phyloP scores from a whole-genome alignment of 2,888 invertebrate genomes.

The Spatulosminthurus flaviceps region DNA sequence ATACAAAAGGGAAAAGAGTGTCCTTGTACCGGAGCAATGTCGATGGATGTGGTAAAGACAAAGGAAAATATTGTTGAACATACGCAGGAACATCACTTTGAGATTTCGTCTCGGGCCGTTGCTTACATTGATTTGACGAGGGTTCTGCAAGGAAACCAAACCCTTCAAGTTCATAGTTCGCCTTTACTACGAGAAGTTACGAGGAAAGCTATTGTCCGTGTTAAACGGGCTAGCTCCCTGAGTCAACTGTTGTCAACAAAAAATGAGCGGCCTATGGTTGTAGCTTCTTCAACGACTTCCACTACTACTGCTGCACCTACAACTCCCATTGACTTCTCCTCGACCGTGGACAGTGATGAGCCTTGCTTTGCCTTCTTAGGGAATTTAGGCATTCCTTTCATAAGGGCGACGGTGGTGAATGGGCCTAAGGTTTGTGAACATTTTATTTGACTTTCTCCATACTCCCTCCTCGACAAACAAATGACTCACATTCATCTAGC shows the following conservation, averaged over 20 bases:
- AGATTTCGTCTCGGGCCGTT: slow-evolving; percentile 60
- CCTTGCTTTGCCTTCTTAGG: slow-evolving; percentile 62
- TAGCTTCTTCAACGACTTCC: background rate
- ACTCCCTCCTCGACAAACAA: background rate
- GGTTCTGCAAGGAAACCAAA: slow-evolving; percentile 61
- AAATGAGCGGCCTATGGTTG: background rate
- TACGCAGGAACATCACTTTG: slow-evolving; percentile 61
- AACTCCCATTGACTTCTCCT: slow-evolving; percentile 57
- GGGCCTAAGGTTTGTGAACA: slow-evolving; percentile 58
- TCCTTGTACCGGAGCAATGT: no score
- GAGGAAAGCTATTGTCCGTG: slow-evolving; percentile 59
- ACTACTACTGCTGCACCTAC: slow-evolving; percentile 1
- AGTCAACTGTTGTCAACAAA: background rate
- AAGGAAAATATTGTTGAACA: no score
- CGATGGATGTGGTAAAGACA: no score
- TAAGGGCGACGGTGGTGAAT: slow-evolving; percentile 58
- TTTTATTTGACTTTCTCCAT: background rate
- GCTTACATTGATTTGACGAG: slow-evolving; percentile 62
- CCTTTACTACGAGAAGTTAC: slow-evolving; percentile 60
- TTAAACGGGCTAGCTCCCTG: slow-evolving; percentile 53
- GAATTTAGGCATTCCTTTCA: slow-evolving; percentile 62
- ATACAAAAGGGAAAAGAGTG: no score
- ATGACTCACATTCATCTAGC: slow-evolving; percentile 14
- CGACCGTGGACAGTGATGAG: slow-evolving; percentile 57
- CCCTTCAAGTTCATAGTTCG: slow-evolving; percentile 61